These are phyloP conservation scores for Schizopygopsis malacanthus DNA, from an alignment of 2,797 vertebrate genomes.

Conservation along the genomic window DNA sequence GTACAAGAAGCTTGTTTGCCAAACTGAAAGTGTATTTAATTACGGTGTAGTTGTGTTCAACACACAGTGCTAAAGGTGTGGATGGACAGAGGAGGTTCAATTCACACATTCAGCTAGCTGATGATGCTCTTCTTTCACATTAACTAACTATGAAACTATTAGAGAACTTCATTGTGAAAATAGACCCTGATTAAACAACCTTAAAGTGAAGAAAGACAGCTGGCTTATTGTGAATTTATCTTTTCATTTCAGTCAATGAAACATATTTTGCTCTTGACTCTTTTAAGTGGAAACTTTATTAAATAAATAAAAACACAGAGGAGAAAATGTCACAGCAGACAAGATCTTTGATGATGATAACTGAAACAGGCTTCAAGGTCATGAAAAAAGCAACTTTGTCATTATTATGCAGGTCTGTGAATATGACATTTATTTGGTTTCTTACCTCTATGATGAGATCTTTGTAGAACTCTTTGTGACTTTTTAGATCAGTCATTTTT, in stretches of 20 bases:
- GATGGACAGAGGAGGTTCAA: slow-evolving; percentile 1
- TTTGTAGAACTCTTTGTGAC: slow-evolving; percentile 63
- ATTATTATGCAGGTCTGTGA: background rate
- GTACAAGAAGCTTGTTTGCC: background rate
- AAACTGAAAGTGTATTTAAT: background rate
- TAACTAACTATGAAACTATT: slow-evolving; percentile 31
- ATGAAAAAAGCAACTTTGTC: background rate
- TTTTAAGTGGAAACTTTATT: background rate
- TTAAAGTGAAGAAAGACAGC: background rate
- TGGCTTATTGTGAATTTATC: background rate
- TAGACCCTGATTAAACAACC: slow-evolving; percentile 37
- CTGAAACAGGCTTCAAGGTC: slow-evolving; percentile 25
- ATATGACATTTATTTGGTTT: background rate
- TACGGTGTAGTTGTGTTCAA: background rate
- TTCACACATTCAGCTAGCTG: slow-evolving; percentile 38
- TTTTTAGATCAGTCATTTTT: slow-evolving; percentile 73
- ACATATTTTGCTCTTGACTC: background rate
- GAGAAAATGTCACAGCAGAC: slow-evolving; percentile 34
- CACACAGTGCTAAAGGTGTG: slow-evolving; percentile 3
- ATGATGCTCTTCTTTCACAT: slow-evolving; percentile 17
- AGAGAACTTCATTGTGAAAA: slow-evolving; percentile 32
- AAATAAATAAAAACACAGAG: background rate
- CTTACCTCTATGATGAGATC: slow-evolving; percentile 84
- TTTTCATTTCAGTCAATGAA: background rate
- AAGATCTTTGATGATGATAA: slow-evolving; percentile 24